Conservation (phyloP, 2,113 vertebrate species). For the Rhinogobius similis region DNA sequence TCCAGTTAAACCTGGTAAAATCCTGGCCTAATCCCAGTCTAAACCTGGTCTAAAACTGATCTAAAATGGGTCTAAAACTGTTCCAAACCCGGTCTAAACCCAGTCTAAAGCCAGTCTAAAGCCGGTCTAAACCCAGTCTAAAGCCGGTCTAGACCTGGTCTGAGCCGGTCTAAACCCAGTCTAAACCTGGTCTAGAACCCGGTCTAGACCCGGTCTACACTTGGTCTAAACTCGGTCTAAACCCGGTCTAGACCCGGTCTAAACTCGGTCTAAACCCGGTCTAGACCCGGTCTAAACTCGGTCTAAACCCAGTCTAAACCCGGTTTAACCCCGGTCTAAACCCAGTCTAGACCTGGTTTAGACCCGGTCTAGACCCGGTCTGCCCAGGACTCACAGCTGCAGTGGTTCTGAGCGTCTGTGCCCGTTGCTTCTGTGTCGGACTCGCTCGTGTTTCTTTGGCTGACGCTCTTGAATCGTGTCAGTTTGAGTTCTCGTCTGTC, state of each 20-base stretch:
- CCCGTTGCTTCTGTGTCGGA: constrained; percentile 71
- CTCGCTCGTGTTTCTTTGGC: constrained; percentile 91
- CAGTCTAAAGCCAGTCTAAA: too few relatives aligned
- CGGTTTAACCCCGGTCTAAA: background rate
- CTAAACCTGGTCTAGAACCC: background rate
- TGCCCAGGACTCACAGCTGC: background rate
- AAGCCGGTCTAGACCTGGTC: too few relatives aligned
- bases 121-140: too few relatives aligned
- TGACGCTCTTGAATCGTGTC: constrained; percentile 89
- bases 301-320: background rate
- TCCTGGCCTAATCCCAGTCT: too few relatives aligned
- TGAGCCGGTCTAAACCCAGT: background rate
- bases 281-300: background rate
- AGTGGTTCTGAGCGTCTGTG: background rate
- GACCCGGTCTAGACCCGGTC: too few relatives aligned
- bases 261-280: background rate
- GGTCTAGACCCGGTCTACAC: too few relatives aligned
- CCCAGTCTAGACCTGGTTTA: background rate
- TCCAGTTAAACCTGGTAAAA: too few relatives aligned
- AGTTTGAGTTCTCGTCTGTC: constrained; percentile 90
- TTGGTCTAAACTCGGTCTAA: too few relatives aligned
- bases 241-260: too few relatives aligned
- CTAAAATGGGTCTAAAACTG: too few relatives aligned
- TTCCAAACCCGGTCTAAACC: too few relatives aligned
- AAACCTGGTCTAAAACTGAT: too few relatives aligned